Evolutionary conservation across 2,113 vertebrate genomes (phyloP).

Genomic region (Opisthocomus hoazin): DNA sequence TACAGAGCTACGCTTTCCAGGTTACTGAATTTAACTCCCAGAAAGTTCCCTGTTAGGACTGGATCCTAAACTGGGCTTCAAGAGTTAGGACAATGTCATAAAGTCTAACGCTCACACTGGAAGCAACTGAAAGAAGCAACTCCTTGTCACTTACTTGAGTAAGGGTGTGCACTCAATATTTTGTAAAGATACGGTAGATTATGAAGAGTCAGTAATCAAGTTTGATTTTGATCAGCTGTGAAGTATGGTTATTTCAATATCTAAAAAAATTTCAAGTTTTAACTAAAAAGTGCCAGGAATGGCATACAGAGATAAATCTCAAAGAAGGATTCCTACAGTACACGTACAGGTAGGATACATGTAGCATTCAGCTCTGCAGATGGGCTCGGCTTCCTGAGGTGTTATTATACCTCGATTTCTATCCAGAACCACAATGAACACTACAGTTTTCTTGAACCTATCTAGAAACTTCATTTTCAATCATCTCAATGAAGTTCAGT

Average conservation of each 20-base stretch:
- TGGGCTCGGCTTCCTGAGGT: not conserved
- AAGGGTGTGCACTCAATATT: not conserved
- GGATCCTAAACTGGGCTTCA: not conserved
- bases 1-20: not conserved
- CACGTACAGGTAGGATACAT: rapidly evolving
- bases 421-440: not conserved
- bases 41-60: not conserved
- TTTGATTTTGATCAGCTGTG: not conserved
- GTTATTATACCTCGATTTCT: not conserved
- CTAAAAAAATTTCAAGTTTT: not conserved
- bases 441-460: not conserved
- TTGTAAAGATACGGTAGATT: not conserved
- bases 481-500: not conserved
- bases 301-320: not conserved
- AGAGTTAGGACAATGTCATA: not conserved
- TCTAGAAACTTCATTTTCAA: not conserved
- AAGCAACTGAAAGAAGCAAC: not conserved
- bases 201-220: not conserved
- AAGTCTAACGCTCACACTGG: not conserved
- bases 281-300: not conserved
- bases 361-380: not conserved
- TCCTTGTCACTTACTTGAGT: not conserved
- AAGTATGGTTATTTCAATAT: not conserved
- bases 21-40: not conserved
- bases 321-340: not conserved